Percentiles rank a stretch among this genome's conserved stretches.
Evolutionary conservation across 2,888 invertebrate genomes (phyloP).

Genomic region (Drosophila percnosoma): DNA sequence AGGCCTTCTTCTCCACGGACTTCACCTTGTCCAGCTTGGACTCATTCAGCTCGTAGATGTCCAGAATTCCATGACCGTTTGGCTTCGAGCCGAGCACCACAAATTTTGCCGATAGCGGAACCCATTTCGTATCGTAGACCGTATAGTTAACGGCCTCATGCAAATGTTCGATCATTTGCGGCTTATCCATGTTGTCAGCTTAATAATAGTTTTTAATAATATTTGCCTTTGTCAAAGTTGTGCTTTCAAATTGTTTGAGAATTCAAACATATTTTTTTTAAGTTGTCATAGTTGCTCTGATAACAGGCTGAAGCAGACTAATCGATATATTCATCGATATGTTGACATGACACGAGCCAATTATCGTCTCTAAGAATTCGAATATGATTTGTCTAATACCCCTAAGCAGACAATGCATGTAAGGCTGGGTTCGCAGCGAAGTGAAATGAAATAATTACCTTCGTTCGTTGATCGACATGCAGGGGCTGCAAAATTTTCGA

Average conservation of each 20-base stretch:
- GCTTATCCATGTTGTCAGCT: conserved; percentile 88
- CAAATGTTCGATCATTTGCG: conserved; percentile 95
- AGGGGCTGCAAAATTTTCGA: too few relatives aligned
- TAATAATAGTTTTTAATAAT: background rate
- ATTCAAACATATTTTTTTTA: conserved; percentile 21
- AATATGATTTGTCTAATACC: too few relatives aligned
- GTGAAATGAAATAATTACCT: too few relatives aligned
- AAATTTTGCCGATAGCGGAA: conserved; percentile 97
- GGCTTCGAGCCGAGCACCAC: conserved; percentile 94
- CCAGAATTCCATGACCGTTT: conserved; percentile 93
- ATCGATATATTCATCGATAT: conserved; percentile 1
- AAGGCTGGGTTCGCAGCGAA: too few relatives aligned
- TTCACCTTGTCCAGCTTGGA: conserved; percentile 90
- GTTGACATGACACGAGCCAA: background rate
- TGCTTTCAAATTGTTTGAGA: conserved; percentile 11
- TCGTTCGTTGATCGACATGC: too few relatives aligned
- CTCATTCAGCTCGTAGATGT: conserved; percentile 91
- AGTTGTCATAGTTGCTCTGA: conserved; percentile 37
- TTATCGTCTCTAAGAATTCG: too few relatives aligned
- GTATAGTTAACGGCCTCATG: conserved; percentile 94
- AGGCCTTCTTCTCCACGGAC: conserved; percentile 91
- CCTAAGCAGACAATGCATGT: too few relatives aligned
- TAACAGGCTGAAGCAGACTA: background rate
- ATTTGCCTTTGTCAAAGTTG: conserved; percentile 6
- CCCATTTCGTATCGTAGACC: conserved; percentile 97